Conservation (phyloP, 2,797 vertebrate genomes). For the Syncerus caffer region DNA sequence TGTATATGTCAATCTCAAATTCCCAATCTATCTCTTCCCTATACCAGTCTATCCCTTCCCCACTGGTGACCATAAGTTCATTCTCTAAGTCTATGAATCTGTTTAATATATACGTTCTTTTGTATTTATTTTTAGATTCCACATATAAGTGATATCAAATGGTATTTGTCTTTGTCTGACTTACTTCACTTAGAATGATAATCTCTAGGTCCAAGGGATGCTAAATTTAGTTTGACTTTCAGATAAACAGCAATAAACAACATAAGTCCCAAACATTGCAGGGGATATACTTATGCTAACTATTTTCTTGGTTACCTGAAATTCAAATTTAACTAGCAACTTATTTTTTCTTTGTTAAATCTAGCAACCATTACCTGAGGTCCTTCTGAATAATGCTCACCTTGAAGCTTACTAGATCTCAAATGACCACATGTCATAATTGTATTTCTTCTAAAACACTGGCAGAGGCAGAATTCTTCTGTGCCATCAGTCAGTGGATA, state of each 20-base stretch:
- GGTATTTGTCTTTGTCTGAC: not conserved
- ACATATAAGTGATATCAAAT: not conserved
- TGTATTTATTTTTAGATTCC: not conserved
- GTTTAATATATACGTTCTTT: not conserved
- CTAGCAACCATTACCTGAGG: not conserved
- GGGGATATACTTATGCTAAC: not conserved
- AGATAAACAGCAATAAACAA: not conserved
- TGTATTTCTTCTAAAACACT: not conserved
- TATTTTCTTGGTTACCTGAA: not conserved
- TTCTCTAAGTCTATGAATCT: not conserved
- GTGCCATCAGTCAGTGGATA: not conserved
- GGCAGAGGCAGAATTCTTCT: not conserved
- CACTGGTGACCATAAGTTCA: not conserved
- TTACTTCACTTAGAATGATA: not conserved
- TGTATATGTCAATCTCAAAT: not conserved
- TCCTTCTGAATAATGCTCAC: not conserved
- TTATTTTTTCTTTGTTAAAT: not conserved
- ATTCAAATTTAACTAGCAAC: not conserved
- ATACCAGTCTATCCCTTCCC: not conserved
- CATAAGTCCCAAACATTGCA: not conserved
- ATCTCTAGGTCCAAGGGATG: not conserved
- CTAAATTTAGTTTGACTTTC: slow-evolving; percentile 20
- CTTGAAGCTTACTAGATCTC: not conserved
- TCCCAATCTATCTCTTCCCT: not conserved
- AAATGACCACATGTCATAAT: not conserved